phyloP scores from a whole-genome alignment of 2,888 invertebrate genomes.

The Leptopilina myrica region DNA sequence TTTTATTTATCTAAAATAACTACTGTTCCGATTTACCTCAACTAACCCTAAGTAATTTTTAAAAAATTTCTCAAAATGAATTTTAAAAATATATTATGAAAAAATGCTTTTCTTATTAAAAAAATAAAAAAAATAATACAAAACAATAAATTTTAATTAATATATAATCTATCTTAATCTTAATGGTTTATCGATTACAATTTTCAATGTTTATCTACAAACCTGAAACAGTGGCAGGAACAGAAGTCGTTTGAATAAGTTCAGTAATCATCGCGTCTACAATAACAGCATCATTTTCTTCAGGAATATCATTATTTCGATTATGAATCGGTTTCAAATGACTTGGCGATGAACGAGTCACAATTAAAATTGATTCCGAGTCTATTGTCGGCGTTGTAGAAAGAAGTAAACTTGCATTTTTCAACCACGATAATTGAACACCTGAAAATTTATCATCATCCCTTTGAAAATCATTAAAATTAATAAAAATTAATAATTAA shows the following conservation, averaged over 20 bases:
- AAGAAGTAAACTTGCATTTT: conserved; percentile 68
- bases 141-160: no score
- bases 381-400: conserved; percentile 63
- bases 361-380: conserved; percentile 63
- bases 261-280: conserved; percentile 70
- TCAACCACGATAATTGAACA: conserved; percentile 71
- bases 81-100: no score
- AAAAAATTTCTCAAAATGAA: no score
- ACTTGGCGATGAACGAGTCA: conserved; percentile 63
- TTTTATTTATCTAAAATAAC: no score
- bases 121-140: no score
- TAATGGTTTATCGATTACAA: no score
- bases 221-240: conserved; percentile 54
- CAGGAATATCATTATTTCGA: conserved; percentile 63
- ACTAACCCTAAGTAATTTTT: no score
- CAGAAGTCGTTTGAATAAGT: conserved; percentile 58
- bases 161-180: no score
- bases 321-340: conserved; percentile 59
- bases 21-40: no score
- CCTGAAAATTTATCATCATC: conserved; percentile 57
- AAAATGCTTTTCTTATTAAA: no score
- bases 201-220: not conserved
- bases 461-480: not conserved
- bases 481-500: not conserved
- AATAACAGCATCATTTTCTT: conserved; percentile 68